A percentile compares a stretch with the other conserved stretches of the same genome.
phyloP scores from a whole-genome alignment of 2,113 vertebrate species.

The Cebus imitator region DNA sequence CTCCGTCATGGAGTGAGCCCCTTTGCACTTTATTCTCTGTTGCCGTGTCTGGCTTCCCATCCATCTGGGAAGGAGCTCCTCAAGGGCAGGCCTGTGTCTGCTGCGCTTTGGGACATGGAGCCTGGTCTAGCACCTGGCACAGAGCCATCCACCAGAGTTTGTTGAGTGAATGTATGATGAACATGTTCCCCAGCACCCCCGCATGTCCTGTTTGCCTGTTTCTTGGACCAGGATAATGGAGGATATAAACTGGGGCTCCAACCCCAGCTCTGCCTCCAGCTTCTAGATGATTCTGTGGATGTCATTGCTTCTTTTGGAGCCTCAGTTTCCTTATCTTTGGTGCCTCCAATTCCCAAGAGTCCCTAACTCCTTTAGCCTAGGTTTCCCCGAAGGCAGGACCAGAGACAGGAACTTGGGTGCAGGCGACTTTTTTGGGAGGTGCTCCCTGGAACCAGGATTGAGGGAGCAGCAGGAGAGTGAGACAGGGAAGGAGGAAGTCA shows the following conservation, averaged over 20 bases:
- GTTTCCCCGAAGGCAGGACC: background rate
- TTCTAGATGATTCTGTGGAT: background rate
- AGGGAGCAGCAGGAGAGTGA: background rate
- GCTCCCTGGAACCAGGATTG: background rate
- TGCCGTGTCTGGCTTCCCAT: background rate
- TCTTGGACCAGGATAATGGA: background rate
- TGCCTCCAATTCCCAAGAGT: background rate
- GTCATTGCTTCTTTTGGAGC: background rate
- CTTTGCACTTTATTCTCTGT: background rate
- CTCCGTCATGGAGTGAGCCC: rapidly evolving
- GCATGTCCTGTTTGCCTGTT: background rate
- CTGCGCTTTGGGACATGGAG: background rate
- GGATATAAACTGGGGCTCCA: background rate
- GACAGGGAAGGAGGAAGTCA: background rate
- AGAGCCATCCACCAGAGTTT: background rate
- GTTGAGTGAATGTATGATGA: background rate
- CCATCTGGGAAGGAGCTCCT: background rate
- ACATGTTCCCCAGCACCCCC: background rate
- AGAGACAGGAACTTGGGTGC: background rate
- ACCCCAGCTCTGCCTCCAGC: background rate
- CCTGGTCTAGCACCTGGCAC: background rate
- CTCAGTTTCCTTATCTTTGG: background rate
- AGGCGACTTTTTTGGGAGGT: background rate
- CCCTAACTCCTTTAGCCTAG: too few species aligned
- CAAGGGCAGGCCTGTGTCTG: background rate